Evolutionary conservation across 1,140 invertebrate genomes (phyloP).

Genomic region (Pseudomyrmex gracilis): DNA sequence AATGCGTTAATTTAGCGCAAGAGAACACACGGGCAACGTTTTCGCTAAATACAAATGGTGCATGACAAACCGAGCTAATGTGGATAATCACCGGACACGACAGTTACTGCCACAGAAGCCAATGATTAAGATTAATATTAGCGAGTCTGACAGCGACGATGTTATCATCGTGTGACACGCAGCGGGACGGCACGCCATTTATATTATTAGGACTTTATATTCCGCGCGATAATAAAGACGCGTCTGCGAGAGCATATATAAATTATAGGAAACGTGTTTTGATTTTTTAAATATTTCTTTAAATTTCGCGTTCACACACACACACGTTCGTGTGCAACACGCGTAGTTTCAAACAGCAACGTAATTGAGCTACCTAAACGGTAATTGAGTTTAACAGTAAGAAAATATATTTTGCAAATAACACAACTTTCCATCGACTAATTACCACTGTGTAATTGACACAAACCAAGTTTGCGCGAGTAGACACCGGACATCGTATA

Average conservation of each 20-base stretch:
- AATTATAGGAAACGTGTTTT: not conserved
- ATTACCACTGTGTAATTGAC: constrained; percentile 9
- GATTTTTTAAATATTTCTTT: constrained; percentile 6
- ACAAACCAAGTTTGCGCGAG: not conserved
- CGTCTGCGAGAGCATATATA: not conserved
- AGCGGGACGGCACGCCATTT: constrained; percentile 37
- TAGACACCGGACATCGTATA: constrained; percentile 18
- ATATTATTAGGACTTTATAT: constrained; percentile 41
- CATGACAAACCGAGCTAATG: constrained; percentile 57
- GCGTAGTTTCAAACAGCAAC: not conserved
- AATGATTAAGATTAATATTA: constrained; percentile 63
- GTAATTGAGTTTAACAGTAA: not conserved
- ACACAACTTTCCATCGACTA: not conserved
- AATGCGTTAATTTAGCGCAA: constrained; percentile 33
- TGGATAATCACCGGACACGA: constrained; percentile 61
- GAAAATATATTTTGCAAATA: not conserved
- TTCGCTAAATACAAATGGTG: constrained; percentile 54
- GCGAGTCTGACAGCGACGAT: constrained; percentile 59
- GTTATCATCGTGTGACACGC: constrained; percentile 54
- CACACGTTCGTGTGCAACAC: not conserved
- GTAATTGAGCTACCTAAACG: no score
- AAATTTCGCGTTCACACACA: not conserved
- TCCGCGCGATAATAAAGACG: constrained; percentile 15
- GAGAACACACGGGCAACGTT: not conserved
- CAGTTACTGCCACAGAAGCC: constrained; percentile 56